Base-by-base conservation (phyloP, 2,888 invertebrate genomes). In the Allygus modestus region DNA sequence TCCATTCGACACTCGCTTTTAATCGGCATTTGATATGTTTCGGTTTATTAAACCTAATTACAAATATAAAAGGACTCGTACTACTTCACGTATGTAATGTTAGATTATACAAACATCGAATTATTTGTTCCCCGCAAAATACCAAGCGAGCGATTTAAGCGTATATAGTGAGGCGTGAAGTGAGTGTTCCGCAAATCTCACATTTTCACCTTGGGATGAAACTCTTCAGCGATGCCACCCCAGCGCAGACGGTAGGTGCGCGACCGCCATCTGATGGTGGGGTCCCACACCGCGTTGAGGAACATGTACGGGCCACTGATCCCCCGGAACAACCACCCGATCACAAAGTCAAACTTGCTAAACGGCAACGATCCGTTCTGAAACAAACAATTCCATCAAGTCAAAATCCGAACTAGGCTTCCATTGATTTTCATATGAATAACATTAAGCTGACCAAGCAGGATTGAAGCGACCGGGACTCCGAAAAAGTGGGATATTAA, bases 321-420 rank as follows among this genome's bases (percentile, higher is more conserved):
- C 92, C 99, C 99, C 86, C 98, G 95, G 91, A 98, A 96, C 89
- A 98, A 92, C 99, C 99, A 99, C 41, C 97, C 97, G 84, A 97
- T 93, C 82, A 98, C 94, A 90, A 97, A 99, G 91, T 98, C 97
- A 90, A 97, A 96, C 92, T 98, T 97, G 88, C 96, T 97, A 91
- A 99, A 98, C 23, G 98, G 97, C 87, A 99, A 92, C 65, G 97
- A 94, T 69, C 97, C 97, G 90, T 98, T 97, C 94, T 97, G 92
- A 58, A 92, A 84, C 33, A 79, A 15, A 75, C 58, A 58, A 4
- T n/a, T n/a, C n/a, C n/a, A n/a, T n/a, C n/a, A n/a, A n/a, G n/a
- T n/a, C 51, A 51, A 51, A 37, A 37, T 37, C n/a, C n/a, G n/a
- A n/a, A n/a, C n/a, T n/a, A n/a, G n/a, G n/a, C n/a, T n/a, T n/a